Evolutionary conservation across 2,797 vertebrate species (phyloP).

Genomic region (Characodon lateralis): DNA sequence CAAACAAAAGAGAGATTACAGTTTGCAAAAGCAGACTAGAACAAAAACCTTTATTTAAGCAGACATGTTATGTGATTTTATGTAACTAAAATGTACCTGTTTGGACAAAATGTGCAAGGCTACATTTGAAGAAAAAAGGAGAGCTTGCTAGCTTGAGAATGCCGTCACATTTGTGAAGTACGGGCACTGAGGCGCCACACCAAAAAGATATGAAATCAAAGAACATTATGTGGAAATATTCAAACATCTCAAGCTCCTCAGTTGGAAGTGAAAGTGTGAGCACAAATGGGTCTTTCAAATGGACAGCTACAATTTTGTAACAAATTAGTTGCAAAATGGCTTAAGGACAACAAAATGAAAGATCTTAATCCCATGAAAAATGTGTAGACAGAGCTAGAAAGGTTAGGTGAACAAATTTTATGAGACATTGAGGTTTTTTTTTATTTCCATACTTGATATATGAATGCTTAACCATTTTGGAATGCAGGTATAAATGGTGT

Average conservation of each 20-base stretch:
- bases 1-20: too few species aligned
- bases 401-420: background rate
- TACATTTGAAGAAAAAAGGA: background rate
- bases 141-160: background rate
- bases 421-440: background rate
- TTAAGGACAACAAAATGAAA: background rate
- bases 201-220: too few species aligned
- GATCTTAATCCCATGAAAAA: background rate
- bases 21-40: too few species aligned
- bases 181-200: too few species aligned
- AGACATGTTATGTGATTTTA: too few species aligned
- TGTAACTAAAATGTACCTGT: too few species aligned
- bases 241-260: too few species aligned
- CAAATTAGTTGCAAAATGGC: background rate
- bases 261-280: too few species aligned
- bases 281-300: background rate
- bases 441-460: background rate
- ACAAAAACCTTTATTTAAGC: too few species aligned
- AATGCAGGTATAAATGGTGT: background rate
- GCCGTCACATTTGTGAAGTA: background rate
- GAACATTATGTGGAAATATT: too few species aligned
- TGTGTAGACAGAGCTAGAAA: background rate
- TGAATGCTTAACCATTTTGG: background rate
- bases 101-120: too few species aligned
- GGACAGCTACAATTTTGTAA: background rate